A percentile compares a stretch with the other conserved stretches of the same genome.
Conservation (phyloP, 92 coral and sea anemone species). For the Siderastrea radians region DNA sequence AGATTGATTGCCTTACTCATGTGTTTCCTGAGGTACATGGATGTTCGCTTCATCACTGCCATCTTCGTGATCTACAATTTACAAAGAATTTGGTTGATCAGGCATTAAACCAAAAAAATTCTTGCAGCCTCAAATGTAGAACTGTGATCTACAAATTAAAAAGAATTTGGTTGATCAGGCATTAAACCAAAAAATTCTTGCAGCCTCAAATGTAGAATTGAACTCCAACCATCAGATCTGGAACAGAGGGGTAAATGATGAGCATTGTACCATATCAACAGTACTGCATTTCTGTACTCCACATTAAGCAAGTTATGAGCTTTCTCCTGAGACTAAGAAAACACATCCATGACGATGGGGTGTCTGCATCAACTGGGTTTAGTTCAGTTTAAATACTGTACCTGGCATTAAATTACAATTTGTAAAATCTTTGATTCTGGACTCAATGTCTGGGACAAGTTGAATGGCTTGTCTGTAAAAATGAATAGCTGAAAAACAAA, state of each 20-base stretch:
- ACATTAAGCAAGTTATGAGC: no score
- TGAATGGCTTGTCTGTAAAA: constrained; percentile 96
- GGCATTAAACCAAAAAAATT: background rate
- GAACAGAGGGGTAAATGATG: no score
- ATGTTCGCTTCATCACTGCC: constrained; percentile 22
- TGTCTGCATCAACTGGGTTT: no score
- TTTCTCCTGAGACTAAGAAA: no score
- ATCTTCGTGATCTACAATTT: constrained; percentile 44
- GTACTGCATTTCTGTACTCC: no score
- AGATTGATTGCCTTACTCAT: constrained; percentile 34
- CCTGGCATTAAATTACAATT: constrained; percentile 38
- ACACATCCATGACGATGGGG: background rate
- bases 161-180: background rate
- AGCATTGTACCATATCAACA: no score
- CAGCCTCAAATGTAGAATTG: no score
- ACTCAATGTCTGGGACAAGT: constrained; percentile 96
- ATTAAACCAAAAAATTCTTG: background rate
- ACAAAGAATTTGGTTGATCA: background rate
- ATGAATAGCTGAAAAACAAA: constrained; percentile 31
- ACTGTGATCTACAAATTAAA: constrained; percentile 19
- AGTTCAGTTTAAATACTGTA: background rate
- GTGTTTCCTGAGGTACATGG: background rate
- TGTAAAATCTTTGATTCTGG: constrained; percentile 64
- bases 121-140: no score
- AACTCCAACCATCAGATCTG: no score